Evolutionary conservation across 2,113 vertebrate species (phyloP).

Genomic region (Myxocyprinus asiaticus): DNA sequence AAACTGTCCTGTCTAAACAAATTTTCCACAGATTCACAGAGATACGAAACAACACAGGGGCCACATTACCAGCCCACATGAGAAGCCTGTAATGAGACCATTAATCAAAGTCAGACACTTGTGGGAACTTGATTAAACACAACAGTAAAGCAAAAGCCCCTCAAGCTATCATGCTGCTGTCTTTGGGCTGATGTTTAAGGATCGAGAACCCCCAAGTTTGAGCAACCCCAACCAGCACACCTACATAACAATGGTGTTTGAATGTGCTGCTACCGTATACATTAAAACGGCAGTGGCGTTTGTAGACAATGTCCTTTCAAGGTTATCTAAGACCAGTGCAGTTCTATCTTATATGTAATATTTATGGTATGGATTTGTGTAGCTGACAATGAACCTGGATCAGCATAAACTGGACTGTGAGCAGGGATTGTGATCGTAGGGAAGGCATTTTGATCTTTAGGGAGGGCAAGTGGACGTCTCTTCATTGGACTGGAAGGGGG

Average conservation of each 20-base stretch:
- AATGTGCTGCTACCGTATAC: background rate
- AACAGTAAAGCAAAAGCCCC: constrained; percentile 19
- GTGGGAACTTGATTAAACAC: constrained; percentile 53
- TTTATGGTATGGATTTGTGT: too few species aligned
- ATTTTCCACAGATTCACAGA: constrained; percentile 41
- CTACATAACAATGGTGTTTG: constrained; percentile 26
- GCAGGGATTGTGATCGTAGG: too few species aligned
- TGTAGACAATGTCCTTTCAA: too few species aligned
- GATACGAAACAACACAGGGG: constrained; percentile 34
- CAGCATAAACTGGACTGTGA: too few species aligned
- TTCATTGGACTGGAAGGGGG: too few species aligned
- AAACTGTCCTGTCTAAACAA: constrained; percentile 38
- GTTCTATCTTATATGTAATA: too few species aligned
- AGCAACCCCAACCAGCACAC: too few species aligned
- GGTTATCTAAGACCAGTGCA: too few species aligned
- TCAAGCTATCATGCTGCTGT: background rate
- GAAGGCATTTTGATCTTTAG: too few species aligned
- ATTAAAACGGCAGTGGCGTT: too few species aligned
- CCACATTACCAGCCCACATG: constrained; percentile 47
- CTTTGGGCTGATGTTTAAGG: constrained; percentile 39
- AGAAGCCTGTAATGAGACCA: constrained; percentile 38
- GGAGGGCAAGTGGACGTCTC: too few species aligned
- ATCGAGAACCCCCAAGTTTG: background rate
- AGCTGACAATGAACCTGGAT: too few species aligned
- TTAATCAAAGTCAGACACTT: constrained; percentile 48